Percentiles rank a stretch among this genome's conserved stretches.
Evolutionary conservation across 2,888 invertebrate species (phyloP).

Genomic region (Anodontia alba): DNA sequence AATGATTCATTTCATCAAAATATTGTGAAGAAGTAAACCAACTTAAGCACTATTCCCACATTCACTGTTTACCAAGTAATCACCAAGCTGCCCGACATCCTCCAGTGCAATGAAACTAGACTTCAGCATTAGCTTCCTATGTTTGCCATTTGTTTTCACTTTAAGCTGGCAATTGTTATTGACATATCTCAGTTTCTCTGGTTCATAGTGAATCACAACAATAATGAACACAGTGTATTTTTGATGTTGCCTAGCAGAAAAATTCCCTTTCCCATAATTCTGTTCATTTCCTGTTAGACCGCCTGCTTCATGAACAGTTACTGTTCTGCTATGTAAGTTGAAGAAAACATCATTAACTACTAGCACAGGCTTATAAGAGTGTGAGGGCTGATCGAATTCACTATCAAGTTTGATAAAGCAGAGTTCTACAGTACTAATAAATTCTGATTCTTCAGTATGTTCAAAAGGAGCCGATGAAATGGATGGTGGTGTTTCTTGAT

Average conservation of each 20-base stretch:
- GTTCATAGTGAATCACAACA: neutral
- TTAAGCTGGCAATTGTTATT: neutral
- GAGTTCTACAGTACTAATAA: neutral
- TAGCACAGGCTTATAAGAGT: neutral
- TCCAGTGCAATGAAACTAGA: constrained; percentile 35
- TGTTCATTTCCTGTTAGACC: neutral
- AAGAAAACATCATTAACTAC: neutral
- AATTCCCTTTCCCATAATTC: neutral
- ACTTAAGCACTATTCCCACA: no score
- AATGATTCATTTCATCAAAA: no score
- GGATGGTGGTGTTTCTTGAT: neutral
- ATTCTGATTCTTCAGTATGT: neutral
- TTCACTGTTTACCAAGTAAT: neutral
- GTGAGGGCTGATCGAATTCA: neutral
- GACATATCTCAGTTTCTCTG: neutral
- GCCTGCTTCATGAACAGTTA: neutral
- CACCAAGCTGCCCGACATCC: neutral
- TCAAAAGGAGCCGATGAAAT: no score
- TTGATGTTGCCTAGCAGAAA: neutral
- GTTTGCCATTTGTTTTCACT: constrained; percentile 48
- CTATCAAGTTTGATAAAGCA: neutral
- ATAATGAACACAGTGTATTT: neutral
- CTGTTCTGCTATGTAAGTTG: neutral
- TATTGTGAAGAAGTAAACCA: no score
- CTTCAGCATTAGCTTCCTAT: constrained; percentile 38